Evolutionary conservation across 2,888 invertebrate genomes (phyloP), one percentile per base, ranked within the genome.

Genomic region (Shargacucullia verbasci): DNA sequence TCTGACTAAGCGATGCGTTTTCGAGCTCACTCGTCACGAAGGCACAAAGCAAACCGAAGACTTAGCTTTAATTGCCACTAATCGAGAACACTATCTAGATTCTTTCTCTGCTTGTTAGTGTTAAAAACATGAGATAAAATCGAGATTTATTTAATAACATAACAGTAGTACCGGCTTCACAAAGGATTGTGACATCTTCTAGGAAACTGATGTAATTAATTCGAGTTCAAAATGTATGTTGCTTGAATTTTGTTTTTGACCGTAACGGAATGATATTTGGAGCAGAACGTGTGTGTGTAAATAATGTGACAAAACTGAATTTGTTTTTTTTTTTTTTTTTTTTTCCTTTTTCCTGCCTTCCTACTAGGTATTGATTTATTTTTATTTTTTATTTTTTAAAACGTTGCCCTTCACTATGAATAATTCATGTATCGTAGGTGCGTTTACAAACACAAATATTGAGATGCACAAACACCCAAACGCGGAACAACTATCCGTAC

Each of bases 21-120:
- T 74, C 66, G 57, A 63, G 55, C 41, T 59, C 52, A 14, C 61
- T 59, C 81, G 69, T 83, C 82, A 81, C 79, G 83, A 78, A 67
- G 70, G 52, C 79, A 80, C 86, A 85, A 86, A 87, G 84, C 79
- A 71, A 79, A 77, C 72, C 63, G 72, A 58, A 83, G 83, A 70
- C 74, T 61, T 55, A 55, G 70, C 62, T 83, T 84, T 89, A 90
- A 90, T 90, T 89, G 82, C 84, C 68, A 54, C 76, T 84, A 86
- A 89, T 89, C 87, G 76, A 49, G 76, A 80, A 82, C 84, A 83
- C 85, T 86, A 89, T 89, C 89, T 84, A 79, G 85, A 88, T 87
- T 86, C 82, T 84, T 86, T 81, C 81, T 58, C 73, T 70, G 81
- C 84, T 87, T 74, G 85, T 88, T 89, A 88, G 84, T 76, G 80